Evolutionary conservation across 1,140 invertebrate genomes (phyloP).

Genomic region (Anadara kagoshimensis): DNA sequence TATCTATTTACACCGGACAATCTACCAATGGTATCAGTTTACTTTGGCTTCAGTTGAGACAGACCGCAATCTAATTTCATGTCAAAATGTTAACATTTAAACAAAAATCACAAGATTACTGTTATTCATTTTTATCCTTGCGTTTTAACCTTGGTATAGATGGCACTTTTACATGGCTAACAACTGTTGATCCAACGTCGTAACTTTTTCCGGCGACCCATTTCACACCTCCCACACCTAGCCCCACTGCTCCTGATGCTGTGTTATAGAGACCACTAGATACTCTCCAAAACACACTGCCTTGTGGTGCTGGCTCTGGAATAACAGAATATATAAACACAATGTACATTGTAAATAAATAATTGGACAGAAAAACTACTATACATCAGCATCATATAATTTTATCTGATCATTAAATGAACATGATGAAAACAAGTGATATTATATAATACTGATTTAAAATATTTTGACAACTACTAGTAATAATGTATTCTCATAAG

Average conservation of each 20-base stretch:
- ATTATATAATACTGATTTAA: no score
- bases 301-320: constrained; percentile 56
- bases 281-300: constrained; percentile 67
- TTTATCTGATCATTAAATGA: neutral
- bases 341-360: neutral
- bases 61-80: neutral
- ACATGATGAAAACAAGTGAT: neutral
- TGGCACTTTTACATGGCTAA: constrained; percentile 58
- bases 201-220: constrained; percentile 72
- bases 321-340: neutral
- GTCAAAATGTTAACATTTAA: neutral
- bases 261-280: constrained; percentile 61
- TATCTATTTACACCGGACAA: no score
- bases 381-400: neutral
- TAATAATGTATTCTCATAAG: no score
- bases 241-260: constrained; percentile 67
- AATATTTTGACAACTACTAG: no score
- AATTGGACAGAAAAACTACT: neutral
- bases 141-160: constrained; percentile 48
- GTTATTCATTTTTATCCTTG: constrained; percentile 66
- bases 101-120: neutral
- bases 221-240: constrained; percentile 67
- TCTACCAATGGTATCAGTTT: no score
- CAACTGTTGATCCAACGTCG: constrained; percentile 65
- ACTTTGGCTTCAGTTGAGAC: no score